Base-by-base conservation (phyloP, 2,888 invertebrate genomes). In the Drosophila barbarae region DNA sequence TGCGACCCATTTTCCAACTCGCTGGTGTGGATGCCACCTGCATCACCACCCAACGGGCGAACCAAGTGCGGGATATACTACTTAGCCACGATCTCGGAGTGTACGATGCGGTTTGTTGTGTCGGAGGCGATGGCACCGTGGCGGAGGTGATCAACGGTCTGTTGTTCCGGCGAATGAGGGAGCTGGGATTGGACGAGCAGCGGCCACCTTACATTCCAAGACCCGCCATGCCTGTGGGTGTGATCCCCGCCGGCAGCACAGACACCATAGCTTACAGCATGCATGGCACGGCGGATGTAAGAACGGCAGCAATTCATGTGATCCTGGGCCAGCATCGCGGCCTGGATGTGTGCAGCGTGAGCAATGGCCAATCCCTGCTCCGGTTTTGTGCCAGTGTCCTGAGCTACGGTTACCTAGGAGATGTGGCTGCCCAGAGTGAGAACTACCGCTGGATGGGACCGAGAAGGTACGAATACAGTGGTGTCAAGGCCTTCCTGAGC, bases 41-140 rank as follows among this genome's bases (percentile, higher is more conserved):
- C 69, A 90, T 93, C 53, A 90, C 93, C 34, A 95, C 96, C 0
- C 93, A 95, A 85, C 90, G 94, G 61, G 92, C 93, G 21, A 93
- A 95, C 86, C 95, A 96, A 89, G 95, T 95, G 34, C 91, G 92
- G 35, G 95, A 96, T 84, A 91, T 92, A 23, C 74, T 89, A 3
- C 88, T 95, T 50, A 90, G 90, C 58, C 90, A 91, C 59, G 91
- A 91, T 81, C 87, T 93, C 66, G 92, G 93, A 69, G 89, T 90
- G 73, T 92, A 91, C 73, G 92, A 93, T 90, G 95, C 94, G 1
- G 91, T 96, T 21, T 93, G 94, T 18, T 94, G 94, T 87, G 94
- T 96, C 9, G 96, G 96, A 1, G 96, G 96, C 0, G 96, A 97
- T 88, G 96, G 96, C 0, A 95, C 96, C 42, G 94, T 95, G 76